These are phyloP conservation scores for Heliconius congener DNA, from an alignment of 1,140 invertebrate genomes.

Conservation along the genomic window DNA sequence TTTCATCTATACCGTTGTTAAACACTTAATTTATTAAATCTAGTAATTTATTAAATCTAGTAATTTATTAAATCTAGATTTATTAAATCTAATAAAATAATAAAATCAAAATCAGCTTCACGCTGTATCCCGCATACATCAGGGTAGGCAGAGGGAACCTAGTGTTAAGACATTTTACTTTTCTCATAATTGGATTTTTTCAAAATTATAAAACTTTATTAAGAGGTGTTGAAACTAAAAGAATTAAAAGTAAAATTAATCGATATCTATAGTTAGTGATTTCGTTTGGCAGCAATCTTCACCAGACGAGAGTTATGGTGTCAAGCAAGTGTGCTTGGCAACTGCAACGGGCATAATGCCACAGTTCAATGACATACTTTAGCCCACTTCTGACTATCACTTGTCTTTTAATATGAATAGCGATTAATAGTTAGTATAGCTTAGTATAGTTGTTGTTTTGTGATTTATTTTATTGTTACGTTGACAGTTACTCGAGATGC, in stretches of 20 bases:
- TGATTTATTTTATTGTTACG: not conserved
- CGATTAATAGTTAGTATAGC: not conserved
- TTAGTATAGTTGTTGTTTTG: not conserved
- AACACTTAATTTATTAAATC: too few relatives aligned
- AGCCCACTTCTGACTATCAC: slow-evolving; percentile 16
- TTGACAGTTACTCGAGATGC: not conserved
- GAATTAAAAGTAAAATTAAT: not conserved
- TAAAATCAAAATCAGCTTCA: too few relatives aligned
- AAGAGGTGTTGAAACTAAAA: not conserved
- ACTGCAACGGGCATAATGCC: slow-evolving; percentile 51
- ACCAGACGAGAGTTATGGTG: slow-evolving; percentile 55
- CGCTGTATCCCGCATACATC: too few relatives aligned
- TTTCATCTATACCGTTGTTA: too few relatives aligned
- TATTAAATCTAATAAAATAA: too few relatives aligned
- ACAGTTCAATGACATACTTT: slow-evolving; percentile 57
- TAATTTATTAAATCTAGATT: too few relatives aligned
- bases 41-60: too few relatives aligned
- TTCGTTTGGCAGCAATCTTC: slow-evolving; percentile 45
- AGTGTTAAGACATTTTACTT: too few relatives aligned
- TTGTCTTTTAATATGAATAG: slow-evolving; percentile 16
- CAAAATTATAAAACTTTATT: not conserved
- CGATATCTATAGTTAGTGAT: slow-evolving; percentile 39
- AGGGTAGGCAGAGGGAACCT: too few relatives aligned
- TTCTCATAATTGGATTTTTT: too few relatives aligned
- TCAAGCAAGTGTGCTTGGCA: slow-evolving; percentile 50